These are phyloP conservation scores for Apostichopus californicus DNA, from an alignment of 35 echinoderm and acorn worm genomes.

Conservation along the genomic window DNA sequence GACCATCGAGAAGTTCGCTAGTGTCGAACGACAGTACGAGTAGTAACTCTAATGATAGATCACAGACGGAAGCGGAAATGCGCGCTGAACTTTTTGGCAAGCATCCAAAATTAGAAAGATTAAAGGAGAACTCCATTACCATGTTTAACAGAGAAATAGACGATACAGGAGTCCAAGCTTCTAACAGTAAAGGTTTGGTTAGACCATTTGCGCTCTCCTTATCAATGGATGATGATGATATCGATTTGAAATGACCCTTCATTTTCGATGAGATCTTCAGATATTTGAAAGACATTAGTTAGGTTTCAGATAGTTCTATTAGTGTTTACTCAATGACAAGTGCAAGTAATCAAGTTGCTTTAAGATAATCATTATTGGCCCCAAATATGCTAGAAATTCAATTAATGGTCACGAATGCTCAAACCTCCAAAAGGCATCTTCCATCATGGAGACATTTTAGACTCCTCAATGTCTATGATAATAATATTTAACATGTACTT, in stretches of 20 bases:
- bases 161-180: constrained; percentile 45
- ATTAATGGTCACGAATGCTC: too few species aligned
- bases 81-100: constrained; percentile 86
- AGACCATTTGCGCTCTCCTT: constrained; percentile 76
- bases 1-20: constrained; percentile 41
- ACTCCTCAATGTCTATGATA: too few species aligned
- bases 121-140: constrained; percentile 46
- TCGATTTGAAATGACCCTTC: constrained; percentile 78
- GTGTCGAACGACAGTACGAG: constrained; percentile 37
- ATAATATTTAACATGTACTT: too few species aligned
- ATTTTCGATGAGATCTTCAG: too few species aligned
- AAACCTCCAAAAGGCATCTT: too few species aligned
- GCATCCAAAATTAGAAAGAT: constrained; percentile 65
- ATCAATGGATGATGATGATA: constrained; percentile 95
- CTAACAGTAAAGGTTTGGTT: constrained; percentile 36
- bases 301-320: too few species aligned
- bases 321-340: too few species aligned
- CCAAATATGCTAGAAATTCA: too few species aligned
- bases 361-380: too few species aligned
- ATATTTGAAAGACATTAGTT: too few species aligned
- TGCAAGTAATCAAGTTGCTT: too few species aligned
- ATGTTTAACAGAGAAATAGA: constrained; percentile 54
- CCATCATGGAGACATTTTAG: too few species aligned
- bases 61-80: constrained; percentile 84
- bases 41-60: constrained; percentile 45